A percentile compares a stretch with the other conserved stretches of the same genome.
These are phyloP conservation scores for Apamea anceps DNA, from an alignment of 2,888 invertebrate genomes.

Conservation along the genomic window DNA sequence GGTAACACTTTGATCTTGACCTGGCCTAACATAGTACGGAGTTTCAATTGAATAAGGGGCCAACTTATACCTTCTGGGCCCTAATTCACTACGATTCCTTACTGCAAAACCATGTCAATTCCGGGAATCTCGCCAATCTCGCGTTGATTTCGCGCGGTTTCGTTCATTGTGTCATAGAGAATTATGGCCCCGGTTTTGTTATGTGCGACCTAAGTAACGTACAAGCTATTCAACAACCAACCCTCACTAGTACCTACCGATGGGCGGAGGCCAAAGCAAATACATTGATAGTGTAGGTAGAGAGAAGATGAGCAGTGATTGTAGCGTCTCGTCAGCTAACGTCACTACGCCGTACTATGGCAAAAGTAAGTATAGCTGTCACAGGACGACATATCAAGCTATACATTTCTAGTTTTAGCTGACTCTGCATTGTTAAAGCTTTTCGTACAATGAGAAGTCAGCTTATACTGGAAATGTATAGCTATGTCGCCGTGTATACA, in stretches of 20 bases:
- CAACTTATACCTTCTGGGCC: too few relatives aligned
- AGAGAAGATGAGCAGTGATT: not conserved
- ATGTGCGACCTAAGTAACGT: too few relatives aligned
- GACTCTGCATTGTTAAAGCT: not conserved
- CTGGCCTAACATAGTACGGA: not conserved
- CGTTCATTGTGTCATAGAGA: too few relatives aligned
- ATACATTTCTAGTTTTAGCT: not conserved
- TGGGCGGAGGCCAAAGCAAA: not conserved
- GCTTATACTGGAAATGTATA: not conserved
- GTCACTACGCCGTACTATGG: not conserved
- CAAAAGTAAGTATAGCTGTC: not conserved
- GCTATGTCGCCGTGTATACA: not conserved
- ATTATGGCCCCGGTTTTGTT: not conserved
- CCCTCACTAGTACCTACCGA: not conserved
- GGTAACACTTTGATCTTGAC: too few relatives aligned
- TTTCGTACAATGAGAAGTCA: not conserved
- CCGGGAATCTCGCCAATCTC: too few relatives aligned
- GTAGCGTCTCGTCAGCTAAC: not conserved
- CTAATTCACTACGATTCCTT: too few relatives aligned
- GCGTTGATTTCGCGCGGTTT: too few relatives aligned
- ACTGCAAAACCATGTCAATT: too few relatives aligned
- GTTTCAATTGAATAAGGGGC: not conserved
- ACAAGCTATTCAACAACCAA: not conserved
- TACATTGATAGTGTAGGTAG: not conserved
- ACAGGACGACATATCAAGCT: not conserved